Conservation (phyloP, 2,888 invertebrate species). For the Pollenia griseotomentosa region DNA sequence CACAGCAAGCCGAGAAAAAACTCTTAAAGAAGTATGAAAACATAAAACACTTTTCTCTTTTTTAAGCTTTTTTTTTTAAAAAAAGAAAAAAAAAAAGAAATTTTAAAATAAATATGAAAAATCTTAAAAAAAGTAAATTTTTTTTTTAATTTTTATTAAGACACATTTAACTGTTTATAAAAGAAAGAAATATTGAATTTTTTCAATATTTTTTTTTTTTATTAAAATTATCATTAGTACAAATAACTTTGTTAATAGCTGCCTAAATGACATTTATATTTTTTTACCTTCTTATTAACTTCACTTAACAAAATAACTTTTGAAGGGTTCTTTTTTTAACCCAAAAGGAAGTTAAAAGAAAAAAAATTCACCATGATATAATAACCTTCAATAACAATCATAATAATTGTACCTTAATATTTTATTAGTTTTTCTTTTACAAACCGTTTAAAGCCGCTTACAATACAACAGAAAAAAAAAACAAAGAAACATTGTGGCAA, state of each 20-base stretch:
- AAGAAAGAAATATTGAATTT: background rate
- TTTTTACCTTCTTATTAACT: no score
- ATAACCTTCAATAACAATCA: slow-evolving; percentile 63
- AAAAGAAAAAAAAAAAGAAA: background rate
- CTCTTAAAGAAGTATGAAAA: slow-evolving; percentile 10
- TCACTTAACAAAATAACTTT: no score
- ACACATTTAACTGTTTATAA: slow-evolving; percentile 1
- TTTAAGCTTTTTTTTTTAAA: background rate
- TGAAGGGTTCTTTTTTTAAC: no score
- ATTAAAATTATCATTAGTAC: no score
- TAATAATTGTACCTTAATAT: slow-evolving; percentile 63
- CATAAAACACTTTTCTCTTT: background rate
- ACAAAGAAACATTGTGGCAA: background rate
- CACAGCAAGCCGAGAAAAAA: background rate
- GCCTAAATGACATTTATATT: no score
- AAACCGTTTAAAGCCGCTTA: slow-evolving; percentile 40
- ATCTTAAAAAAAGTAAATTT: background rate
- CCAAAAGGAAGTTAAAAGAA: no score
- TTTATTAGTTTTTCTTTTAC: slow-evolving; percentile 30
- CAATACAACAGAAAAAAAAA: background rate
- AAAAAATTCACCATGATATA: slow-evolving; percentile 21
- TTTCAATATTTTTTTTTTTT: background rate
- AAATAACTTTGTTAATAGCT: no score
- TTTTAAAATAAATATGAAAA: background rate
- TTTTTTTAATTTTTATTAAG: background rate